Evolutionary conservation across 2,797 vertebrate species (phyloP), one percentile per base, ranked within the genome.

Genomic region (Pipistrellus pipistrellus): DNA sequence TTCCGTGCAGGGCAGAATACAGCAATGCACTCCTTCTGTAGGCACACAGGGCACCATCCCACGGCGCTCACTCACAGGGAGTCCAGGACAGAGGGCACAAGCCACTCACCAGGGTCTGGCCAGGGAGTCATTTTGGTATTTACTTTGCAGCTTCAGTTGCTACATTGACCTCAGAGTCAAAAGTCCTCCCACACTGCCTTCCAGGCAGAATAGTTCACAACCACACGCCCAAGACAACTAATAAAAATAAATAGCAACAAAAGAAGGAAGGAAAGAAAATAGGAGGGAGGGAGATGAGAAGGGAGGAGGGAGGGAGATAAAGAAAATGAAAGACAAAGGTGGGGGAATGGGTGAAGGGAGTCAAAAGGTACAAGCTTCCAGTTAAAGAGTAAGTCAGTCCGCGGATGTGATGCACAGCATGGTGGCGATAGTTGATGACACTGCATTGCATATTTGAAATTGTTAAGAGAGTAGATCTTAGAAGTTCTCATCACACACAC

Each of bases 21-120:
- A 35, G 25, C 27, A 18, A 18, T 3, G 6, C 13, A 18, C 2
- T 64, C 17, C 48, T 30, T 66, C 41, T 0, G 0, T 0, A 3
- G 62, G 13, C 25, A 14, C 27, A 25, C 2, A 32, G 13, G 13
- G 15, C 0, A 1, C 32, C 44, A 4, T 4, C 57, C 14, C 30
- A 7, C 3, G 3, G 4, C 0, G 1, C 25, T 18, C 23, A 1
- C 2, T 15, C 53, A n/a, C 13, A 15, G 6, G n/a, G 8, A 11
- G 41, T 13, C 35, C 15, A 9, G 32, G 6, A 18, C 4, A 8
- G 51, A 85, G 21, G 38, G 30, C 20, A 1, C 7, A 18, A n/a
- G 38, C 57, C 62, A 51, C 53, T 27, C 13, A 0, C 32, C 69
- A 15, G 18, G 12, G 46, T 15, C 10, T 2, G 23, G 44, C 68